phyloP scores from a whole-genome alignment of 1,140 invertebrate species.

The Amyelois transitella region DNA sequence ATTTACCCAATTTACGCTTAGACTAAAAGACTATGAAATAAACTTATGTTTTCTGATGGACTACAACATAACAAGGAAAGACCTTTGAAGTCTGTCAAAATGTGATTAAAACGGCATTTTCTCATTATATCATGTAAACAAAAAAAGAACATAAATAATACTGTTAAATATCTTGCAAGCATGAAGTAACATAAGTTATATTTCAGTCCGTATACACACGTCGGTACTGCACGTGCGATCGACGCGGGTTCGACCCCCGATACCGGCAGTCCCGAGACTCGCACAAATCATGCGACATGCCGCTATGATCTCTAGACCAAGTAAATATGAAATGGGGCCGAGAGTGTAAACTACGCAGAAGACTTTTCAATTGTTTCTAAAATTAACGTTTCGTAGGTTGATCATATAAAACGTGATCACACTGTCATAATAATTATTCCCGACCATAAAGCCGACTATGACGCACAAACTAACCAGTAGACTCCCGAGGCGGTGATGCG shows the following conservation, averaged over 20 bases:
- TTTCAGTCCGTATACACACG: neutral
- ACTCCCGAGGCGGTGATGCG: conserved; percentile 21
- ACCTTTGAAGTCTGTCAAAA: no score
- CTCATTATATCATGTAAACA: no score
- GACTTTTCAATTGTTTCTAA: no score
- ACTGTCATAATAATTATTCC: neutral
- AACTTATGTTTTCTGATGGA: no score
- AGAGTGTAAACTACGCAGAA: no score
- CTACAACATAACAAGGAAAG: no score
- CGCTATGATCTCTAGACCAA: neutral
- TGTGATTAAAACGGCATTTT: no score
- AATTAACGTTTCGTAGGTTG: no score
- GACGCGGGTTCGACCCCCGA: conserved; percentile 41
- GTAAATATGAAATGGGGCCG: no score
- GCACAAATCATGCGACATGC: conserved; percentile 59
- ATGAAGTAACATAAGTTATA: neutral
- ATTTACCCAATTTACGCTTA: no score
- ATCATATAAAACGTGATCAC: neutral
- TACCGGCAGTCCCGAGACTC: conserved; percentile 27
- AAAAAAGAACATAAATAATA: neutral
- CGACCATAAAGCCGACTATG: neutral
- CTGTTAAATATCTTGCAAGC: neutral
- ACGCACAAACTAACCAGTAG: neutral
- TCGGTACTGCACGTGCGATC: conserved; percentile 30
- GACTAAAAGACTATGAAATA: no score